Percentiles rank a stretch among this genome's conserved stretches.
Evolutionary conservation across 1,140 invertebrate species (phyloP).

Genomic region (Drosophila lini): DNA sequence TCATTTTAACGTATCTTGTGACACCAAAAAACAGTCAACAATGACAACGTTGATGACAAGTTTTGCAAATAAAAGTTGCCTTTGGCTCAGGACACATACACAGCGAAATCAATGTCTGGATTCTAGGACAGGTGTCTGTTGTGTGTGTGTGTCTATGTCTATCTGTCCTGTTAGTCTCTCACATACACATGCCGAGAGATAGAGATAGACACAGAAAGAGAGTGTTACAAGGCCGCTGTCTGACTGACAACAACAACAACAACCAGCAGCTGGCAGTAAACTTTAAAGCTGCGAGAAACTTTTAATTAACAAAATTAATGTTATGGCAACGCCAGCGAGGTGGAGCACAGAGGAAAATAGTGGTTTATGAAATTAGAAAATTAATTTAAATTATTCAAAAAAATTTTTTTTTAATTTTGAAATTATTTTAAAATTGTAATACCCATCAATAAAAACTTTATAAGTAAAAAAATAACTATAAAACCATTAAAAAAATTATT

Average conservation of each 20-base stretch:
- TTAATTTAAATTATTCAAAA: too few relatives aligned
- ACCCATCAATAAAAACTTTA: background rate
- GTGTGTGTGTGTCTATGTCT: slow-evolving; percentile 10
- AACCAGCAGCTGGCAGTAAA: slow-evolving; percentile 56
- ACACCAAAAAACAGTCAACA: slow-evolving; percentile 4
- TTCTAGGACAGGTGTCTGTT: slow-evolving; percentile 47
- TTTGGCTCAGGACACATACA: slow-evolving; percentile 37
- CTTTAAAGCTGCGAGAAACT: slow-evolving; percentile 73
- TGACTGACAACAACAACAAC: slow-evolving; percentile 33
- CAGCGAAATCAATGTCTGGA: slow-evolving; percentile 42
- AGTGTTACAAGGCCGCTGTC: slow-evolving; percentile 47
- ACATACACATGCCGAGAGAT: background rate
- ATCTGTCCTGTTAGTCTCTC: background rate
- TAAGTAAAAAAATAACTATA: background rate
- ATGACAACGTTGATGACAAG: slow-evolving; percentile 33
- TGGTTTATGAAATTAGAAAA: too few relatives aligned
- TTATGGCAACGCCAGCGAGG: slow-evolving; percentile 60
- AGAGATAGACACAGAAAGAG: background rate
- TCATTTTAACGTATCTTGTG: background rate
- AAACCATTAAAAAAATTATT: background rate
- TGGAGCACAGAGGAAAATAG: slow-evolving; percentile 3
- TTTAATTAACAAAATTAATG: slow-evolving; percentile 83
- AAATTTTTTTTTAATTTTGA: too few relatives aligned
- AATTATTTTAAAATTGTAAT: too few relatives aligned
- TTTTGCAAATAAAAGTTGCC: slow-evolving; percentile 64